Evolutionary conservation across 2,888 invertebrate genomes (phyloP), one percentile per base, ranked within the genome.

Genomic region (Melipona bicolor): DNA sequence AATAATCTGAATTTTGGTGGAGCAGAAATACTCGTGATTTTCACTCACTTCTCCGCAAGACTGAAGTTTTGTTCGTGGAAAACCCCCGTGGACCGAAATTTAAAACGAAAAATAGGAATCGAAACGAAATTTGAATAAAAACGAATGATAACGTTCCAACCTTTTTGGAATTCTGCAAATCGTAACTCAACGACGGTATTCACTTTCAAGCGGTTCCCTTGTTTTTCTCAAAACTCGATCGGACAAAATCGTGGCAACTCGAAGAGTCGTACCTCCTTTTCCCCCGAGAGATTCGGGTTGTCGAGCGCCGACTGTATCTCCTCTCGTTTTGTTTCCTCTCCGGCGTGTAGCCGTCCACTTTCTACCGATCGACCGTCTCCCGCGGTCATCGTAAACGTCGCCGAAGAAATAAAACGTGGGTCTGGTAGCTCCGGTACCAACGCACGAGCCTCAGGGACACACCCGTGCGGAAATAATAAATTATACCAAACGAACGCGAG

Each of bases 341-440:
- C 56, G 2, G 43, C 65, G 32, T 32, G n/a, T 21, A 52, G 62
- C 70, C 50, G 62, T 64, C 79, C 52, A 72, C 74, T 72, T 83
- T 86, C 81, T 83, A 87, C 76, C 76, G 78, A 89, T 85, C 82
- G 69, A 68, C 56, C 74, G 82, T 70, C 62, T 49, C 68, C 77
- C 71, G 77, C 75, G 87, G 86, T 83, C 83, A 84, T 86, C 86
- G 84, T 80, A 87, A 87, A 85, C 76, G 79, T 86, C 78, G 61
- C 17, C 71, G 27, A 76, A 84, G 75, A 81, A 75, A 77, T 67
- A 73, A 85, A 70, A 70, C 72, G 80, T 77, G 32, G 78, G 65
- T 50, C 75, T 61, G 77, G 52, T 56, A 73, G 78, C 62, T 65
- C 17, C 43, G 74, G 9, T 24, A 15, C 68, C n/a, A 9, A 59